Conservation (phyloP, 2,888 invertebrate species). For the Pollenia angustigena region DNA sequence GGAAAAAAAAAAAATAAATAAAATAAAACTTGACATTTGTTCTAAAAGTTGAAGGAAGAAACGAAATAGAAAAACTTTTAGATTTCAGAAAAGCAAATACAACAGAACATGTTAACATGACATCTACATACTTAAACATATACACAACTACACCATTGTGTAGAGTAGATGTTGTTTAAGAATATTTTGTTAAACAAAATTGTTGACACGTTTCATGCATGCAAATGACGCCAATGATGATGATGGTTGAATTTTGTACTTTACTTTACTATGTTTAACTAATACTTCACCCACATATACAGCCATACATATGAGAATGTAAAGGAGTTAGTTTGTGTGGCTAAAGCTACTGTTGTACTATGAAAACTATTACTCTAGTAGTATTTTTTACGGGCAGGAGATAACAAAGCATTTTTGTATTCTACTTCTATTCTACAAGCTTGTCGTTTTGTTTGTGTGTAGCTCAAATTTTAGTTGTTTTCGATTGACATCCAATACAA, state of each 20-base stretch:
- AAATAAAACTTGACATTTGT: constrained; percentile 45
- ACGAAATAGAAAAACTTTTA: constrained; percentile 45
- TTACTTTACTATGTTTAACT: constrained; percentile 16
- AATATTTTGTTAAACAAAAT: constrained; percentile 64
- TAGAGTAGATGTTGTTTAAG: constrained; percentile 35
- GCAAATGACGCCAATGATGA: constrained; percentile 70
- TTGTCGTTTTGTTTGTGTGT: not conserved
- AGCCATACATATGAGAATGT: too few species aligned
- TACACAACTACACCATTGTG: constrained; percentile 31
- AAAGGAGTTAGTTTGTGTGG: not conserved
- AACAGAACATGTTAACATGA: constrained; percentile 51
- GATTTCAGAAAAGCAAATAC: constrained; percentile 37
- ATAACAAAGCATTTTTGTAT: constrained; percentile 29
- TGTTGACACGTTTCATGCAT: constrained; percentile 72
- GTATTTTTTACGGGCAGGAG: not conserved
- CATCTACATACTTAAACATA: constrained; percentile 13
- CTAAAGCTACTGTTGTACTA: not conserved
- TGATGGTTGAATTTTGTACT: constrained; percentile 34
- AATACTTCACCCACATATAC: constrained; percentile 25
- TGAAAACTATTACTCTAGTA: not conserved
- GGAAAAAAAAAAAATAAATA: not conserved
- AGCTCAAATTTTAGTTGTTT: constrained; percentile 44
- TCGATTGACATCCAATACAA: constrained; percentile 61
- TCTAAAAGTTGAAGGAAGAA: constrained; percentile 11
- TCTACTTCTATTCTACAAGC: not conserved